Percentiles rank a stretch among this genome's conserved stretches.
Evolutionary conservation across 92 coral and sea anemone species (phyloP).

Genomic region (Epizoanthus ramosus): DNA sequence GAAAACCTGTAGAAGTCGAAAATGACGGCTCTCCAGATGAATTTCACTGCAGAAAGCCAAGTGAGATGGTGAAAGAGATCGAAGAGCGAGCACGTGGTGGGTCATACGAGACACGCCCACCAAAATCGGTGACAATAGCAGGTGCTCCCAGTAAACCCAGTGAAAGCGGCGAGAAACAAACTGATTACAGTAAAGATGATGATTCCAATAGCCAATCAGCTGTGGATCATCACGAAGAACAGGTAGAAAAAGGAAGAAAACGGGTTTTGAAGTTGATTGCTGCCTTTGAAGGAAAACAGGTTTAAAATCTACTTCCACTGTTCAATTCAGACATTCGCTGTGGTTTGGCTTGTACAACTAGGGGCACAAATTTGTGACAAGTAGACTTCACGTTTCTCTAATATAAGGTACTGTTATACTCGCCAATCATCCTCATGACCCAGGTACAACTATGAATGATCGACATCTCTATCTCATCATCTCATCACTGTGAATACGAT

Average conservation of each 20-base stretch:
- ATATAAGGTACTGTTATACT: no score
- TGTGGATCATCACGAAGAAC: slow-evolving; percentile 21
- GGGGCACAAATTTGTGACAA: no score
- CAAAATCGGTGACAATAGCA: background rate
- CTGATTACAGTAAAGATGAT: background rate
- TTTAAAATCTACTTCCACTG: background rate
- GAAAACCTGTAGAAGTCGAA: slow-evolving; percentile 1
- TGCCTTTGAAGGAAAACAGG: slow-evolving; percentile 72
- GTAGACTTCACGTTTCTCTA: no score
- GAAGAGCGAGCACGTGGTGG: background rate
- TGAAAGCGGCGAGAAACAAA: background rate
- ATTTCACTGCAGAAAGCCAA: slow-evolving; percentile 6
- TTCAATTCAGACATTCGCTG: no score
- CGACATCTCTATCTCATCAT: no score
- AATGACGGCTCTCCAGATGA: slow-evolving; percentile 2
- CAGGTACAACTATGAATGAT: no score
- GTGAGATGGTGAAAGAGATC: slow-evolving; percentile 32
- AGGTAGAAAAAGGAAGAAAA: slow-evolving; percentile 52
- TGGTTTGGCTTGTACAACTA: no score
- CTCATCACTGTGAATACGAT: no score
- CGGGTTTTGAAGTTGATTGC: slow-evolving; percentile 73
- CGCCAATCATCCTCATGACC: no score
- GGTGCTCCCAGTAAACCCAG: background rate
- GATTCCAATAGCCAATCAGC: background rate
- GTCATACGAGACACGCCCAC: slow-evolving; percentile 1